These are phyloP conservation scores for Isaurus tuberculatus DNA, from an alignment of 92 coral and sea anemone species.

Conservation along the genomic window DNA sequence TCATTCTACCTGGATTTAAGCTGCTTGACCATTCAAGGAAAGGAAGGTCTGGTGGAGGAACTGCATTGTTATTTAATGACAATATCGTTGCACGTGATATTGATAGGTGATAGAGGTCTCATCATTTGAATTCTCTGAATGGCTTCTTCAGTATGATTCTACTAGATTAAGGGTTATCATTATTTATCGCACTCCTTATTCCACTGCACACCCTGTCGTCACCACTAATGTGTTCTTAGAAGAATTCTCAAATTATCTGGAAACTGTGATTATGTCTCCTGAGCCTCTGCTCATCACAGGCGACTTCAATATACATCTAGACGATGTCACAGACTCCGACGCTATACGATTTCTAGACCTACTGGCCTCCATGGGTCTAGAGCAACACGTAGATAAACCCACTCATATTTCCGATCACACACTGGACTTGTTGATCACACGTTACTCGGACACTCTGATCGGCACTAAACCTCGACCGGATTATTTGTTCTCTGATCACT, in stretches of 20 bases:
- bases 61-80: conserved; percentile 16
- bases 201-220: conserved; percentile 48
- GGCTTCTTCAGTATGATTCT: conserved; percentile 6
- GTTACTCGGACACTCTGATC: conserved; percentile 40
- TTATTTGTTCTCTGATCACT: conserved; percentile 59
- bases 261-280: conserved; percentile 41
- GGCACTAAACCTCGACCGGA: conserved; percentile 40
- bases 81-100: background rate
- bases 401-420: conserved; percentile 57
- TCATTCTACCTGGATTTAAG: conserved; percentile 53
- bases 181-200: conserved; percentile 61
- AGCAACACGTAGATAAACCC: conserved; percentile 50
- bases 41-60: background rate
- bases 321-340: conserved; percentile 31
- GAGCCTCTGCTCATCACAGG: conserved; percentile 43
- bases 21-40: conserved; percentile 34
- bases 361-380: conserved; percentile 48
- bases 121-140: conserved; percentile 15
- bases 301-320: conserved; percentile 10
- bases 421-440: conserved; percentile 48
- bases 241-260: conserved; percentile 44
- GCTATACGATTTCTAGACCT: conserved; percentile 13
- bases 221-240: conserved; percentile 49
- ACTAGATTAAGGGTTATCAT: conserved; percentile 28
- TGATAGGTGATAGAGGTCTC: background rate